Evolutionary conservation across 2,797 vertebrate species (phyloP).

Genomic region (Centroberyx gerrardi): DNA sequence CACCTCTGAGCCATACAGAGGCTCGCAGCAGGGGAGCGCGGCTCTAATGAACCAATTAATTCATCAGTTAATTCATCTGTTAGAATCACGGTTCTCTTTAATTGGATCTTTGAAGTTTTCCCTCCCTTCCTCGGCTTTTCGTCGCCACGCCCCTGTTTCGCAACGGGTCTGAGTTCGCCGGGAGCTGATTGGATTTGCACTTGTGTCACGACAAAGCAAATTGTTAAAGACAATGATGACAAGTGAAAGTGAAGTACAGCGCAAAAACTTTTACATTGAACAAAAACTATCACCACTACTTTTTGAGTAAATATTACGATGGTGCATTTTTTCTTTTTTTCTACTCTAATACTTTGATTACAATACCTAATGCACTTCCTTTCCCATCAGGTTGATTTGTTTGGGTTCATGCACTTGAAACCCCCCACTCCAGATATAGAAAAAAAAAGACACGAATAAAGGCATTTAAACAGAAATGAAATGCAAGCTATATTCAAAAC

Average conservation of each 20-base stretch:
- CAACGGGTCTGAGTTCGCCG: background rate
- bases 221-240: background rate
- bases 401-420: slow-evolving; percentile 24
- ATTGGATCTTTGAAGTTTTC: slow-evolving; percentile 37
- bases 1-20: slow-evolving; percentile 25
- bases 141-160: background rate
- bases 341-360: background rate
- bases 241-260: slow-evolving; percentile 3
- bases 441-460: slow-evolving; percentile 15
- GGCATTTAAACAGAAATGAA: slow-evolving; percentile 38
- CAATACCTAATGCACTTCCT: background rate
- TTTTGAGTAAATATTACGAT: too few relatives aligned
- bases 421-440: background rate
- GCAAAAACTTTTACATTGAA: background rate
- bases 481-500: slow-evolving; percentile 31
- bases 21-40: slow-evolving; percentile 30
- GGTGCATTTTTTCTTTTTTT: too few relatives aligned
- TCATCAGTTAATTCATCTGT: slow-evolving; percentile 21
- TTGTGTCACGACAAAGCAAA: background rate
- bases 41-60: slow-evolving; percentile 47
- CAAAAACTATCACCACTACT: background rate
- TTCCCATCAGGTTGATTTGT: slow-evolving; percentile 9
- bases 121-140: slow-evolving; percentile 1
- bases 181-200: background rate
- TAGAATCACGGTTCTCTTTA: slow-evolving; percentile 22